Evolutionary conservation across 1,140 invertebrate species (phyloP), one percentile per base, ranked within the genome.

Genomic region (Lamellibrachia luymesi): DNA sequence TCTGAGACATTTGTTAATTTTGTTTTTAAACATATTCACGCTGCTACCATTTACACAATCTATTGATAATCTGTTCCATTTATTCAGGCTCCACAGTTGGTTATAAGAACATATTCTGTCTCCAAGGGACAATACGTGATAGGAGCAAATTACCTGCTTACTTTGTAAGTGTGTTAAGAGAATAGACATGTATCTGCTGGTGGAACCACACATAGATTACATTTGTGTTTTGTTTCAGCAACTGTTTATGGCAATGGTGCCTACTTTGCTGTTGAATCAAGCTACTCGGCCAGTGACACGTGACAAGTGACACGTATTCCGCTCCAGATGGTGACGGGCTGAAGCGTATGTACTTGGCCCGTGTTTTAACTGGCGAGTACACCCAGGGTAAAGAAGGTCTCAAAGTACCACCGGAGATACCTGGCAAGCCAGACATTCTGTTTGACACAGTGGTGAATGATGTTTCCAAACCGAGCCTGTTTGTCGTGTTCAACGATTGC

Each of bases 241-340:
- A 92, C 93, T 27, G 80, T 56, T 2, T 92, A 90, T 56, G 94
- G 94, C 64, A 38, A 92, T 51, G 94, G 94, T n/a, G 56, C 89
- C 38, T 94, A 94, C 92, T 94, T 94, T 94, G 94, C 94, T 17
- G 52, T 56, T 2, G 52, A 92, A 90, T 38, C 93, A 50, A 17
- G 51, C n/a, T 94, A 94, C 64, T 94, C 94, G 0, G 90, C 89
- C n/a, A 38, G n/a, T 2, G 5, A 50, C 22, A 92, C 89, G 25
- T 94, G n/a, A n/a, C n/a, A 49, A 38, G n/a, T 2, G 5, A 50
- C 22, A 92, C 89, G 25, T 94, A 94, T 51, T 94, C 93, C 22
- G n/a, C 92, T 1, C 93, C 93, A 13, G 93, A 64, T 56, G 2
- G 4, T 10, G 51, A 91, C 25, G 93, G 93, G 17, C 4, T 49